Conservation (phyloP, 2,797 vertebrate species). For the Spheniscus humboldti region DNA sequence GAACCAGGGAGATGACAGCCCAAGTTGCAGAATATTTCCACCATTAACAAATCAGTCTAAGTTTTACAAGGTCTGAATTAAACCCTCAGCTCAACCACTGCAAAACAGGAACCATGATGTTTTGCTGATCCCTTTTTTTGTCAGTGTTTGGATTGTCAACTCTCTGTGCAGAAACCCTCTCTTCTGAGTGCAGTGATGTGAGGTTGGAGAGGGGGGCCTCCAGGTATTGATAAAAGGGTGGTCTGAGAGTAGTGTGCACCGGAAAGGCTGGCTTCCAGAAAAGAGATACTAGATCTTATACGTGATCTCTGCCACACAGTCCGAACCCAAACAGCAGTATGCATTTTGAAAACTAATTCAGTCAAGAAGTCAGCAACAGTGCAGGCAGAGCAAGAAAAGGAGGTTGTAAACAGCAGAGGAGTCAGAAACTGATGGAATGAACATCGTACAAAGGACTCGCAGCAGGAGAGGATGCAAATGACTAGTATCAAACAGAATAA, state of each 20-base stretch:
- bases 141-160: not conserved
- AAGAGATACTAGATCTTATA: not conserved
- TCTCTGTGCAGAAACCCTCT: not conserved
- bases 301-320: not conserved
- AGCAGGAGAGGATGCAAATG: not conserved
- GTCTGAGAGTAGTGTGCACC: not conserved
- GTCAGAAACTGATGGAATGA: not conserved
- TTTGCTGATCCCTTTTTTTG: not conserved
- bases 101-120: not conserved
- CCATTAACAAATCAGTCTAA: not conserved
- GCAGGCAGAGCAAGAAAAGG: not conserved
- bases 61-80: not conserved
- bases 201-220: not conserved
- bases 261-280: not conserved
- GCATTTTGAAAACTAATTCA: not conserved
- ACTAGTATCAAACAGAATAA: not conserved
- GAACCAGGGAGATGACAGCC: not conserved
- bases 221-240: not conserved
- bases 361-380: not conserved
- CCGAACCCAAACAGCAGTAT: not conserved
- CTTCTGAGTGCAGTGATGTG: not conserved
- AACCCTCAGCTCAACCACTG: not conserved
- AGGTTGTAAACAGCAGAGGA: not conserved
- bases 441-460: not conserved
- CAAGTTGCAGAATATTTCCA: not conserved